Percentiles rank a stretch among this genome's conserved stretches.
These are phyloP conservation scores for Thymallus thymallus DNA, from an alignment of 2,113 vertebrate genomes.

Conservation along the genomic window DNA sequence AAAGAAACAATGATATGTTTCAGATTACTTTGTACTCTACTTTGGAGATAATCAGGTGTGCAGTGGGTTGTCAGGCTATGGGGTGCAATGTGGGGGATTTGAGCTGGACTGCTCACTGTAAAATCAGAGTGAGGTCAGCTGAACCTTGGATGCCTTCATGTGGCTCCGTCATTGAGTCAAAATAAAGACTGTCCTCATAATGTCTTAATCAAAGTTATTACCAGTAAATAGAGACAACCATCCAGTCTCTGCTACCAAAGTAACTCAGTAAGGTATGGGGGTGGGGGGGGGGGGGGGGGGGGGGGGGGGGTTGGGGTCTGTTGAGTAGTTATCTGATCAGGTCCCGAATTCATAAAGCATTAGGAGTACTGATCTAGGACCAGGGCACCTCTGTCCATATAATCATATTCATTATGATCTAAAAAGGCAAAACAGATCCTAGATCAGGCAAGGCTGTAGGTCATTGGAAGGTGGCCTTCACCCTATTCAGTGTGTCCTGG, in stretches of 20 bases:
- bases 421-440: not conserved
- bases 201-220: not conserved
- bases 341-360: not conserved
- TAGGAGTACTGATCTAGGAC: not conserved
- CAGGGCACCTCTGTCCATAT: too few species aligned
- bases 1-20: not conserved
- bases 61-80: not conserved
- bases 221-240: not conserved
- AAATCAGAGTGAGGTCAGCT: too few species aligned
- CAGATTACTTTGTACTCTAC: not conserved
- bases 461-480: constrained; percentile 93
- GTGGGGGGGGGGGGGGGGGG: too few species aligned
- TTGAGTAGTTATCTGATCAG: not conserved
- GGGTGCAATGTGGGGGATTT: not conserved
- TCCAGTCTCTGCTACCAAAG: not conserved
- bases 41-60: not conserved
- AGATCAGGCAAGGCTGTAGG: not conserved
- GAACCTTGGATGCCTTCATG: too few species aligned
- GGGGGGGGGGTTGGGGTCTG: not conserved
- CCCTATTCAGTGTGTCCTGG: constrained; percentile 82
- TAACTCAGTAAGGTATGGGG: not conserved
- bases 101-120: not conserved
- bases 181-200: not conserved
- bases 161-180: too few species aligned
- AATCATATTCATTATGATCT: too few species aligned